Percentiles rank a stretch among this genome's conserved stretches.
Evolutionary conservation across 92 coral and sea anemone genomes (phyloP).

Genomic region (Epizoanthus ramosus): DNA sequence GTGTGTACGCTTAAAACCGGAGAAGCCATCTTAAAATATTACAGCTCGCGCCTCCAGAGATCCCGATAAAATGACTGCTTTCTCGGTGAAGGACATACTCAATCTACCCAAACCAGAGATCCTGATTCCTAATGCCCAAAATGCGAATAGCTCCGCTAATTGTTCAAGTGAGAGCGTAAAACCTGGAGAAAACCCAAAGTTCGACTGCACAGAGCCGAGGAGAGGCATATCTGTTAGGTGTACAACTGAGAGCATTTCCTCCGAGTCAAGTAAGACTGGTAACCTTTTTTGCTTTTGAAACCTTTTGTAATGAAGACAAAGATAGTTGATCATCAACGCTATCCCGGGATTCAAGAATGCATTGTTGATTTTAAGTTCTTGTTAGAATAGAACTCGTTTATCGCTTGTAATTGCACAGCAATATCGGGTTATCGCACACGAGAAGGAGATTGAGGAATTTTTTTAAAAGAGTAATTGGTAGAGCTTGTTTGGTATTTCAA

Average conservation of each 20-base stretch:
- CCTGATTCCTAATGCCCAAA: constrained; percentile 67
- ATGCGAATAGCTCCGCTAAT: constrained; percentile 71
- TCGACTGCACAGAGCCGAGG: constrained; percentile 42
- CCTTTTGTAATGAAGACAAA: constrained; percentile 37
- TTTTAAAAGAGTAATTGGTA: constrained; percentile 18
- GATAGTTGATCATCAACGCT: constrained; percentile 30
- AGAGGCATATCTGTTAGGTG: constrained; percentile 36
- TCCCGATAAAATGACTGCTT: constrained; percentile 80
- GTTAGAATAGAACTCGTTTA: constrained; percentile 44
- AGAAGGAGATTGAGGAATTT: constrained; percentile 4
- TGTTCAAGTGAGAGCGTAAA: constrained; percentile 83
- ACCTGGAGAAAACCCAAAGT: constrained; percentile 54
- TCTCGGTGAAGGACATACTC: constrained; percentile 94
- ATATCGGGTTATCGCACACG: constrained; percentile 33
- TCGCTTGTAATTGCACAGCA: constrained; percentile 47
- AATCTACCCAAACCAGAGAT: constrained; percentile 86
- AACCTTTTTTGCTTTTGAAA: constrained; percentile 22
- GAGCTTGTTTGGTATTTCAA: background rate
- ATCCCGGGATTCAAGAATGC: constrained; percentile 48
- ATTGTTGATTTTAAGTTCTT: constrained; percentile 41
- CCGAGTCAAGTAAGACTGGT: constrained; percentile 39
- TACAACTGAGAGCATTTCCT: constrained; percentile 35
- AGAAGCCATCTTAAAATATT: constrained; percentile 90
- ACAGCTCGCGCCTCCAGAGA: constrained; percentile 54
- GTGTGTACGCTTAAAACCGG: constrained; percentile 80